Evolutionary conservation across 2,888 invertebrate genomes (phyloP), one percentile per base, ranked within the genome.

Genomic region (Mesorhabditis spiculigera): DNA sequence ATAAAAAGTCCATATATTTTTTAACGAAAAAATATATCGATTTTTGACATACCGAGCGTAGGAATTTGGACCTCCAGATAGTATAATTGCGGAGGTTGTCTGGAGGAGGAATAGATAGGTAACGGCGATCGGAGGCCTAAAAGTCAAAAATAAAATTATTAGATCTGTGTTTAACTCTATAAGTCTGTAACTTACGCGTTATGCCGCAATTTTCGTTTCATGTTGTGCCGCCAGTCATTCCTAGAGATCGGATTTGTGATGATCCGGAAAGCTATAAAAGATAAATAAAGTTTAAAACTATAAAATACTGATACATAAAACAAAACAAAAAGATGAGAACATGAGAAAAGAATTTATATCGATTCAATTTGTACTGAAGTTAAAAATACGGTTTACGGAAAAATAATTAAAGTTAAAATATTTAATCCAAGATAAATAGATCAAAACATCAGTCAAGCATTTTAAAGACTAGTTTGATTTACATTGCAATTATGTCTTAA

Each of bases 61-160:
- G 50, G 82, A 81, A 65, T 81, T 77, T 0, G 82, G 77, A 5
- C 77, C 75, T 5, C 83, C 83, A 50, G 79, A 78, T 42, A 83
- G 75, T 68, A 83, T 83, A 28, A 28, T 28, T 28, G 28, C 28
- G 28, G 28, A 28, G 28, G 28, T 28, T 28, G 28, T 3, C 28
- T 28, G 28, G 28, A 28, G 28, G 28, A 28, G 28, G 28, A 28
- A 28, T 28, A 28, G 28, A 28, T 28, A 28, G 28, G 28, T 28
- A 28, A 50, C 8, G n/a, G 58, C 10, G 58, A 50, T 50, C n/a
- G 8, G 8, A 13, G n/a, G 58, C n/a, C 58, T 50, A n/a, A 50
- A 50, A 50, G 3, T 50, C n/a, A 50, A 50, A n/a, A 50, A 13
- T 50, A 28, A 28, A 28, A 1, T 28, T 28, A 28, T 28, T 28